Evolutionary conservation across 1,140 invertebrate species (phyloP), one percentile per base, ranked within the genome.

Genomic region (Branchinecta lindahli): DNA sequence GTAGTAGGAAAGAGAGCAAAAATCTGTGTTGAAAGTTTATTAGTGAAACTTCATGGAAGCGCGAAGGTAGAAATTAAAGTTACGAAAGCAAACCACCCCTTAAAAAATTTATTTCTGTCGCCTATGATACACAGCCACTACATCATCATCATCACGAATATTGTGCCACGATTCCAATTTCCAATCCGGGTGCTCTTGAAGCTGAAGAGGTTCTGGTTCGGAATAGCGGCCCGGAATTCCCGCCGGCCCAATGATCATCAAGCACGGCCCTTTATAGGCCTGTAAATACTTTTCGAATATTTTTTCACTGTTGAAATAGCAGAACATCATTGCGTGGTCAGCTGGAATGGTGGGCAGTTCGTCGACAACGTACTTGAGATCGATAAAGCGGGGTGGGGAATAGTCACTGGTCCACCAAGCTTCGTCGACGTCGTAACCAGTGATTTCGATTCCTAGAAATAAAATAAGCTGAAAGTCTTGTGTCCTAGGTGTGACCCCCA

Each of bases 281-380:
- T 20, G 12, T 15, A 61, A 15, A 61, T 61, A 61, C 52, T 61
- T 61, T 20, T 61, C 52, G 52, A 61, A 61, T 61, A 61, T 61
- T 20, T 61, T 61, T 61, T 61, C 52, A 20, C 52, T 61, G 18
- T 61, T 61, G 52, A 61, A 61, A 20, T 61, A 61, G 52, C 52
- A 61, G 18, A 61, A 61, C 52, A 61, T 61, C 12, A 61, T 61
- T 1, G 52, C 52, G 2, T 61, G 2, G 52, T 61, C 52, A 15
- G 12, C 52, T 15, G 52, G 52, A 61, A 61, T 61, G 18, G 52
- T 20, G 12, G 52, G 52, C 18, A 61, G 52, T 61, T 61, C 52
- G 6, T 61, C 18, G 4, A 61, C 52, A 61, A 61, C 52, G 18
- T 15, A 61, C 12, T 61, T 61, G 12, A 20, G 12, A 15, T 61